These are phyloP conservation scores for Acleris holmiana DNA, from an alignment of 2,888 invertebrate genomes.

Conservation along the genomic window DNA sequence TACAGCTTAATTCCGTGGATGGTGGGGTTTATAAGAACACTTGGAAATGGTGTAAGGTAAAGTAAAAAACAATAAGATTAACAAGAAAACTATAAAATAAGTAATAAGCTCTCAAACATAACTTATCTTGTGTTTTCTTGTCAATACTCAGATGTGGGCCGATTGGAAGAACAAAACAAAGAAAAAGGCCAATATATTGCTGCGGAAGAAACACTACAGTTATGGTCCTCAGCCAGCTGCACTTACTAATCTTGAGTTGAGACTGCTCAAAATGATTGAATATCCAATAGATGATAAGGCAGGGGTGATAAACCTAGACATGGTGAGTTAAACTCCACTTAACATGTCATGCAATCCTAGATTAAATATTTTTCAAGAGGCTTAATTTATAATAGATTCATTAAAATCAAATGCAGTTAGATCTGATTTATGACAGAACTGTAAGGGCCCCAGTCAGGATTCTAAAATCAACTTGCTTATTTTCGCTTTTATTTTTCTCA, in stretches of 20 bases:
- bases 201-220: slow-evolving; percentile 46
- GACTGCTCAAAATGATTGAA: slow-evolving; percentile 51
- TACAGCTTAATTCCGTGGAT: slow-evolving; percentile 51
- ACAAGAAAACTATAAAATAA: too few relatives aligned
- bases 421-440: too few relatives aligned
- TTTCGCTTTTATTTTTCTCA: too few relatives aligned
- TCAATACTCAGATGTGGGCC: slow-evolving; percentile 53
- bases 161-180: slow-evolving; percentile 60
- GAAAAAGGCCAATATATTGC: slow-evolving; percentile 55
- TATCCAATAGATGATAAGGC: slow-evolving; percentile 50
- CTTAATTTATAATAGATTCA: too few relatives aligned
- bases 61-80: slow-evolving; percentile 1
- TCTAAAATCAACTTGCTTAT: too few relatives aligned
- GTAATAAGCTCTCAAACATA: not conserved
- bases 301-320: slow-evolving; percentile 44
- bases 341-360: too few relatives aligned
- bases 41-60: slow-evolving; percentile 60
- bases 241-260: slow-evolving; percentile 47
- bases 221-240: slow-evolving; percentile 41
- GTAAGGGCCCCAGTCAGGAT: too few relatives aligned
- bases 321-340: slow-evolving; percentile 41
- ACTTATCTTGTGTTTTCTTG: not conserved
- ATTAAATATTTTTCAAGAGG: too few relatives aligned
- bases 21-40: slow-evolving; percentile 56
- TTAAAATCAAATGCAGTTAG: too few relatives aligned